A percentile compares a stretch with the other conserved stretches of the same genome.
These are phyloP conservation scores for Chelon labrosus DNA, from an alignment of 2,797 vertebrate genomes.

Conservation along the genomic window DNA sequence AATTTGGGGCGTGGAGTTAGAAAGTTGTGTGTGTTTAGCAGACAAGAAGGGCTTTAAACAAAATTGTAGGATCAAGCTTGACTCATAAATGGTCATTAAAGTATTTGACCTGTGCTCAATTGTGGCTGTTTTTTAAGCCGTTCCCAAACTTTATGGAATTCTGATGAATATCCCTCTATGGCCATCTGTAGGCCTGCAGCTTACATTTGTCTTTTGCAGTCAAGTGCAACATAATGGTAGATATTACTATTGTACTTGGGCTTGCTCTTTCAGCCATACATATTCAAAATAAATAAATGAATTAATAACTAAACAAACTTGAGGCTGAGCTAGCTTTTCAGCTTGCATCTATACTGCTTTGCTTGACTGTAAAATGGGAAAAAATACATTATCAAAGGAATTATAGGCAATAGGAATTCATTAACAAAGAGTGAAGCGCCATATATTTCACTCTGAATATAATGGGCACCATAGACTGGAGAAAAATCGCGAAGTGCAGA, in stretches of 20 bases:
- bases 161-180: neutral
- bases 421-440: neutral
- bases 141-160: neutral
- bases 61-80: neutral
- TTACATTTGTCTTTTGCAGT: neutral
- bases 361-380: no score
- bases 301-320: no score
- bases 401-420: no score
- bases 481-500: no score
- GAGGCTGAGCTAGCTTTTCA: no score
- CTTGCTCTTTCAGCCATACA: neutral
- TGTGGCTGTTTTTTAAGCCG: neutral
- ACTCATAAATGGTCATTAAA: neutral
- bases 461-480: no score
- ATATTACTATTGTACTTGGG: neutral
- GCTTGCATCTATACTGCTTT: no score
- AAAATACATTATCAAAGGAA: no score
- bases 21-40: conserved; percentile 3
- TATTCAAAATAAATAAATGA: neutral
- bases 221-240: neutral
- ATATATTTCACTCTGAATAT: neutral
- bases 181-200: neutral
- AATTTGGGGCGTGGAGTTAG: neutral
- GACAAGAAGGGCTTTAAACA: neutral
- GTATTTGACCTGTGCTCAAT: neutral